A percentile compares a stretch with the other conserved stretches of the same genome.
Evolutionary conservation across 2,888 invertebrate species (phyloP).

Genomic region (Drosophila nigricruria): DNA sequence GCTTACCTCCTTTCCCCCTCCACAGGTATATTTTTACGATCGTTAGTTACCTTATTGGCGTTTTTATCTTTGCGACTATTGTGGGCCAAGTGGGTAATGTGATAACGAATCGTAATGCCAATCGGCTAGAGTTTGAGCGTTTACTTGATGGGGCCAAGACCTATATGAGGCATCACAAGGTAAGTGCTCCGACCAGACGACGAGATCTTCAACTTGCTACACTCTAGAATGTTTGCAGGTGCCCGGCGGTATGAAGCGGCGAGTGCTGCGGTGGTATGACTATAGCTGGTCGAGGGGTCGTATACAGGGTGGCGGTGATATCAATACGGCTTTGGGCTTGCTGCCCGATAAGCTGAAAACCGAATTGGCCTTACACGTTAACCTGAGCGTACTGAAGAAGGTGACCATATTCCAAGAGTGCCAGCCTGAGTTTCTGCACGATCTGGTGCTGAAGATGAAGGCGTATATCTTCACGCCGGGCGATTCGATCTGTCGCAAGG

Average conservation of each 20-base stretch:
- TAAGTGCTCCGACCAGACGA: conserved; percentile 73
- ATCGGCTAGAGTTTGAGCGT: conserved; percentile 97
- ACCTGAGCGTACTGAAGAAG: conserved; percentile 97
- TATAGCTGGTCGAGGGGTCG: conserved; percentile 98
- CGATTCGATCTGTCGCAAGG: conserved; percentile 97
- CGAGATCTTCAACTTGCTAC: neutral
- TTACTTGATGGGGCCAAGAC: conserved; percentile 98
- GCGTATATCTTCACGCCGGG: conserved; percentile 99
- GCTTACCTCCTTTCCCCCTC: neutral
- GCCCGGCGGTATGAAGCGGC: conserved; percentile 97
- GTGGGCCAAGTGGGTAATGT: conserved; percentile 99
- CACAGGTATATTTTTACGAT: conserved; percentile 97
- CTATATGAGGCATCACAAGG: conserved; percentile 98
- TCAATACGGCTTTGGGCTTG: conserved; percentile 96
- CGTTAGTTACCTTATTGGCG: conserved; percentile 98
- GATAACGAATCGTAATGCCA: conserved; percentile 98
- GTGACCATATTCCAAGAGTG: conserved; percentile 99
- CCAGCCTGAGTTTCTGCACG: conserved; percentile 98
- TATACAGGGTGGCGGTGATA: conserved; percentile 98
- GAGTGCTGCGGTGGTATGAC: conserved; percentile 98
- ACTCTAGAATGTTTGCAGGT: conserved; percentile 53
- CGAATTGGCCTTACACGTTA: conserved; percentile 97
- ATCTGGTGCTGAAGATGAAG: conserved; percentile 98
- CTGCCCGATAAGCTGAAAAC: conserved; percentile 98
- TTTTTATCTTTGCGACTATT: conserved; percentile 98